A percentile compares a stretch with the other conserved stretches of the same genome.
These are phyloP conservation scores for Propithecus perrieri DNA, from an alignment of 2,797 vertebrate genomes.

Conservation along the genomic window DNA sequence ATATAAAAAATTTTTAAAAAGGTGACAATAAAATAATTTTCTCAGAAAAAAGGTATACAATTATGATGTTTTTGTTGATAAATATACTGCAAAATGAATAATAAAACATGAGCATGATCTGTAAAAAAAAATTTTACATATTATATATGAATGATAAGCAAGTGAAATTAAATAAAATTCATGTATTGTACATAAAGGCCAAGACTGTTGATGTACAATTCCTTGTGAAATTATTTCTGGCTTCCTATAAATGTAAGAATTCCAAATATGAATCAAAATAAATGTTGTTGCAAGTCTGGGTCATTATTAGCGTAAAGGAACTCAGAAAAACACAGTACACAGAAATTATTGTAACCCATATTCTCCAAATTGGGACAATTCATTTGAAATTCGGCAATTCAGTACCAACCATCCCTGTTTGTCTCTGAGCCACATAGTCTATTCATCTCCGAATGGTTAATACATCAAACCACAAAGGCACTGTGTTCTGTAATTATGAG, in stretches of 20 bases:
- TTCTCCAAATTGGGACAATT: background rate
- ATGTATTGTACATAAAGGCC: background rate
- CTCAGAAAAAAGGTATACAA: background rate
- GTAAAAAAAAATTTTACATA: background rate
- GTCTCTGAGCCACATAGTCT: background rate
- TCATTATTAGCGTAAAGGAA: background rate
- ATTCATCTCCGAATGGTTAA: conserved; percentile 15
- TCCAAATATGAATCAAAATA: background rate
- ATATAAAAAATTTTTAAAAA: too few relatives aligned
- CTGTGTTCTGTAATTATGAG: background rate
- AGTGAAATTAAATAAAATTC: background rate
- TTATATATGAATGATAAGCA: background rate
- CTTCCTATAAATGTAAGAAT: background rate
- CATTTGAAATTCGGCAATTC: background rate
- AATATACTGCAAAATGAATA: background rate
- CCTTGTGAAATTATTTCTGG: background rate
- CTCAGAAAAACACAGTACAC: background rate
- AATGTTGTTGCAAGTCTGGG: background rate
- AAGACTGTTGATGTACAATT: background rate
- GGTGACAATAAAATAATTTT: too few relatives aligned
- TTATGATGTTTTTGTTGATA: background rate
- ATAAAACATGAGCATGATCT: background rate
- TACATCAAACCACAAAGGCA: background rate
- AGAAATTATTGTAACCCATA: background rate
- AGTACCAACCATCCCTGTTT: background rate